phyloP scores from a whole-genome alignment of 2,888 invertebrate species.

The Maniola hyperantus region DNA sequence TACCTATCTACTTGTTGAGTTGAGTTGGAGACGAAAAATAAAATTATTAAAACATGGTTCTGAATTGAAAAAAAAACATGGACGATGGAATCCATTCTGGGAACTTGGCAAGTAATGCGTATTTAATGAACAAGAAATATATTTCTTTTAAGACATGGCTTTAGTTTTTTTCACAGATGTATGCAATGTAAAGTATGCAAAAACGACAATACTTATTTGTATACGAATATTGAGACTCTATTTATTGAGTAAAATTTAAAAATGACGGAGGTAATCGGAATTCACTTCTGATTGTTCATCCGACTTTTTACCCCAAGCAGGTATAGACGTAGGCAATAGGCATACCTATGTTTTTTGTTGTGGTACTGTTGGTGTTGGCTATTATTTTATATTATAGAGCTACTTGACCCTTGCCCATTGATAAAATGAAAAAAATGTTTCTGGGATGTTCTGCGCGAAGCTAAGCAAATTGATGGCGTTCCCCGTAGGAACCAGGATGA shows the following conservation, averaged over 20 bases:
- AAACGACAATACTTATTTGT: background rate
- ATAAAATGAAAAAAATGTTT: too few species aligned
- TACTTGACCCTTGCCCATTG: too few species aligned
- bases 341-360: too few species aligned
- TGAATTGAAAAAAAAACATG: background rate
- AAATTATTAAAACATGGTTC: constrained; percentile 3
- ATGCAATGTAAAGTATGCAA: background rate
- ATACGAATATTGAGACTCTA: background rate
- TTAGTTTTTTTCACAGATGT: background rate
- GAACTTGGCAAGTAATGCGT: constrained; percentile 3
- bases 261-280: too few species aligned
- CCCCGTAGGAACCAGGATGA: constrained; percentile 95
- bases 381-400: too few species aligned
- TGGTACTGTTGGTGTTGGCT: too few species aligned
- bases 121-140: constrained; percentile 6
- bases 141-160: background rate
- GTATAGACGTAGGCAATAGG: too few species aligned
- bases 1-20: too few species aligned
- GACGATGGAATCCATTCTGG: constrained; percentile 4
- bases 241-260: background rate
- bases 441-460: constrained; percentile 95
- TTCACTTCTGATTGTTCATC: too few species aligned
- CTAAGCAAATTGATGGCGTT: constrained; percentile 97
- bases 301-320: too few species aligned
- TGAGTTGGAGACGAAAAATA: background rate